Conservation (phyloP, 2,113 vertebrate genomes). For the Helogale parvula region DNA sequence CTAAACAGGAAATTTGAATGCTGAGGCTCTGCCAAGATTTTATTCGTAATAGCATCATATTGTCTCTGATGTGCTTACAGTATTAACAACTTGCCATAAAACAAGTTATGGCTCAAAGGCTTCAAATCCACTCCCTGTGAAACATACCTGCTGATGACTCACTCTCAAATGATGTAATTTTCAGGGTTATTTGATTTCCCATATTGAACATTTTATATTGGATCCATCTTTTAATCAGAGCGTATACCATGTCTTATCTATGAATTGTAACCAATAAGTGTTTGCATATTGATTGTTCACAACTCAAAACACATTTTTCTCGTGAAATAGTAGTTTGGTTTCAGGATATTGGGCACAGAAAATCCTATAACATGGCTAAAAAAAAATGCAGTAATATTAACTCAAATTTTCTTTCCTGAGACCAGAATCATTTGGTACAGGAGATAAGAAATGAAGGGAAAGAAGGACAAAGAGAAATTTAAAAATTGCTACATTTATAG, state of each 20-base stretch:
- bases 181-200: slow-evolving; percentile 64
- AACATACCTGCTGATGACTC: slow-evolving; percentile 56
- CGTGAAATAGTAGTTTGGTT: not conserved
- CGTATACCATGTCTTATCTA: not conserved
- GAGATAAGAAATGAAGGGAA: not conserved
- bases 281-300: not conserved
- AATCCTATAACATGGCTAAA: not conserved
- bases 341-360: not conserved
- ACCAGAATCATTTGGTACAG: not conserved
- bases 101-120: slow-evolving; percentile 55
- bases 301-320: slow-evolving; percentile 38
- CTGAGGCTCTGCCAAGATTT: slow-evolving; percentile 58
- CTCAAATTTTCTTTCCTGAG: not conserved
- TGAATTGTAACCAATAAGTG: not conserved
- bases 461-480: not conserved
- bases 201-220: slow-evolving; percentile 61
- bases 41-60: slow-evolving; percentile 66
- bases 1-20: slow-evolving; percentile 72
- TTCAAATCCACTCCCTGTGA: slow-evolving; percentile 68
- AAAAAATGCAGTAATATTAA: not conserved
- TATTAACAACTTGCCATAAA: slow-evolving; percentile 77
- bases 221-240: slow-evolving; percentile 59
- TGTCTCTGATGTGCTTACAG: slow-evolving; percentile 63
- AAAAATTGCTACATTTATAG: not conserved
- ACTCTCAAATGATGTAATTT: slow-evolving; percentile 73